These are phyloP conservation scores for Xiphophorus birchmanni DNA, from an alignment of 2,797 vertebrate species.

Conservation along the genomic window DNA sequence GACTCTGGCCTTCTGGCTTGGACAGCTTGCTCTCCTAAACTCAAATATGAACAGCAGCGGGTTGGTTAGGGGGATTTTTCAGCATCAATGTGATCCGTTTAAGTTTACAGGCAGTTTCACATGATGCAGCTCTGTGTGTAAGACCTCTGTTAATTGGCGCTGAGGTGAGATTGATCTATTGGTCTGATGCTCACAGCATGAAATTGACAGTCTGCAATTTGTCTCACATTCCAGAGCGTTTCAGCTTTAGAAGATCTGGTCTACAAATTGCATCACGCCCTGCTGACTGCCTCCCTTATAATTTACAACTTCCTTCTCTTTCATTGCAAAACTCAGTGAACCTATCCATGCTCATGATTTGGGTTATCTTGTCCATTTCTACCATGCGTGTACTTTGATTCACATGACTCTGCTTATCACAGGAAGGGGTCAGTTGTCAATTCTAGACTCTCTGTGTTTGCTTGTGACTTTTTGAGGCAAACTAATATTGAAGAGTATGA, in stretches of 20 bases:
- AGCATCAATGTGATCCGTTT: slow-evolving; percentile 2
- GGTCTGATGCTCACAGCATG: slow-evolving; percentile 40
- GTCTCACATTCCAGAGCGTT: slow-evolving; percentile 44
- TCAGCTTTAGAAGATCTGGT: slow-evolving; percentile 18
- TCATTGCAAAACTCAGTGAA: slow-evolving; percentile 7
- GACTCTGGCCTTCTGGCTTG: slow-evolving; percentile 41
- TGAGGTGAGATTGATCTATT: slow-evolving; percentile 51
- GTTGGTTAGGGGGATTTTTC: slow-evolving; percentile 23
- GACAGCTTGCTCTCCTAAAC: slow-evolving; percentile 37
- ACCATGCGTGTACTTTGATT: neutral
- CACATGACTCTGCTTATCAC: slow-evolving; percentile 16
- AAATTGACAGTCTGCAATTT: slow-evolving; percentile 51
- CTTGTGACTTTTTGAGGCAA: slow-evolving; percentile 3
- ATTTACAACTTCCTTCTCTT: slow-evolving; percentile 15
- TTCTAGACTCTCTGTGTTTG: slow-evolving; percentile 11
- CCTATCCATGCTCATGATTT: slow-evolving; percentile 2
- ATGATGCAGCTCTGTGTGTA: slow-evolving; percentile 33
- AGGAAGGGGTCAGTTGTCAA: slow-evolving; percentile 14
- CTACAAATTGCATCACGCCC: slow-evolving; percentile 7
- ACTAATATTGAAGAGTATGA: slow-evolving; percentile 10
- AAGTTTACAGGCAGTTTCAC: slow-evolving; percentile 30
- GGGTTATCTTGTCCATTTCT: slow-evolving; percentile 15
- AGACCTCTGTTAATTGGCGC: slow-evolving; percentile 29
- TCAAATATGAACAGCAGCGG: slow-evolving; percentile 24
- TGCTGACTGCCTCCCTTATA: slow-evolving; percentile 20